phyloP scores from a whole-genome alignment of 92 coral and sea anemone genomes.

The Diadumene lineata region DNA sequence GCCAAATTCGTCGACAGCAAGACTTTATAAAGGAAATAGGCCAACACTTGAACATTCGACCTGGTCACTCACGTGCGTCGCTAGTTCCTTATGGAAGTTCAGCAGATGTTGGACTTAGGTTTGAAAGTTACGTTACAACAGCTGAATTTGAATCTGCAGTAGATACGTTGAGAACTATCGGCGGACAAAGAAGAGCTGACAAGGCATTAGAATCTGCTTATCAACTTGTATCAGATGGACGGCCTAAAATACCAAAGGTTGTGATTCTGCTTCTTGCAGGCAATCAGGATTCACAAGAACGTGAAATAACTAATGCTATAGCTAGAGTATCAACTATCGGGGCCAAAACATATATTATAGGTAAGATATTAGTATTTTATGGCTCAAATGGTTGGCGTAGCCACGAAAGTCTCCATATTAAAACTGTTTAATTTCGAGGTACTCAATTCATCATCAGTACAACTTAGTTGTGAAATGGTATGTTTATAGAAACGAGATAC shows the following conservation, averaged over 20 bases:
- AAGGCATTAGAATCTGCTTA: conserved; percentile 60
- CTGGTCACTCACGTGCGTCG: conserved; percentile 61
- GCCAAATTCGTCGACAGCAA: conserved; percentile 64
- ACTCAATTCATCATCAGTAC: too few species aligned
- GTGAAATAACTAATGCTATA: conserved; percentile 42
- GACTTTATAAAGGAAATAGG: conserved; percentile 62
- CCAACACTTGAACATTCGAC: conserved; percentile 49
- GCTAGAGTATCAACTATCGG: conserved; percentile 48
- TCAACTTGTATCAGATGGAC: conserved; percentile 43
- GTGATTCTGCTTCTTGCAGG: conserved; percentile 62
- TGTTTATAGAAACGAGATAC: too few species aligned
- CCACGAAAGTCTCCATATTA: too few species aligned
- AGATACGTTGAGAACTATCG: conserved; percentile 40
- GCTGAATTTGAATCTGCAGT: conserved; percentile 38
- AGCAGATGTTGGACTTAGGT: conserved; percentile 38
- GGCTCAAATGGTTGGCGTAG: too few species aligned
- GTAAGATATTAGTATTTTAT: too few species aligned
- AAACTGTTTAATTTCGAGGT: too few species aligned
- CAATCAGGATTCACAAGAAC: conserved; percentile 48
- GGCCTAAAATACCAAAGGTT: conserved; percentile 63
- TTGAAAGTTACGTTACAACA: conserved; percentile 44
- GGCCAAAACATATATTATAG: conserved; percentile 54
- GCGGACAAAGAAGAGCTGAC: conserved; percentile 63
- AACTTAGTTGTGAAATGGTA: too few species aligned
- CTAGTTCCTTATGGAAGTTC: conserved; percentile 57